Conservation (phyloP, 2,888 invertebrate species). For the Apotomis betuletana region DNA sequence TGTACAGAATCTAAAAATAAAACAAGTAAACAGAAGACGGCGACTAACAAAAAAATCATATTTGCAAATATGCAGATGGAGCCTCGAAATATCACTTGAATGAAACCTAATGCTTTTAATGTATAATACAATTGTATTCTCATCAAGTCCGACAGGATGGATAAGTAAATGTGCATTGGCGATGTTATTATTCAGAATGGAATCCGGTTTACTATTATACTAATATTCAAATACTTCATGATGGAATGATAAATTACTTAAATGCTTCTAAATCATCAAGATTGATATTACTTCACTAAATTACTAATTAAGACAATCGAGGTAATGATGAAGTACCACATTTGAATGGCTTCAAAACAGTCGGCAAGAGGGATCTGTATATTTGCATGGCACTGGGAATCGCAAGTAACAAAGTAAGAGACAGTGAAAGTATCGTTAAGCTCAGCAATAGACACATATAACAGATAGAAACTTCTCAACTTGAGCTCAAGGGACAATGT, state of each 20-base stretch:
- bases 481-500: slow-evolving; percentile 56
- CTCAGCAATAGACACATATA: slow-evolving; percentile 55
- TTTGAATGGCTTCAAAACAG: neutral
- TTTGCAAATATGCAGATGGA: slow-evolving; percentile 51
- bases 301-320: neutral
- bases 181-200: slow-evolving; percentile 3
- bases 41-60: slow-evolving; percentile 38
- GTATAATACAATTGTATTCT: neutral
- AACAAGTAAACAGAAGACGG: slow-evolving; percentile 44
- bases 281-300: neutral
- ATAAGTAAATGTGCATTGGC: slow-evolving; percentile 1
- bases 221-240: neutral
- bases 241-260: neutral
- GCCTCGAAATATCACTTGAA: slow-evolving; percentile 14
- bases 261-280: neutral
- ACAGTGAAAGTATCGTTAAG: slow-evolving; percentile 48
- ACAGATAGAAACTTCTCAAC: slow-evolving; percentile 62
- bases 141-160: neutral
- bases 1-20: slow-evolving; percentile 44
- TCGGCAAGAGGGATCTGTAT: slow-evolving; percentile 42
- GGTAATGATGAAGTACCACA: neutral
- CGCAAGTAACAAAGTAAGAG: slow-evolving; percentile 38
- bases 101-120: slow-evolving; percentile 15
- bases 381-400: slow-evolving; percentile 40
- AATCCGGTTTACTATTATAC: neutral